phyloP scores from a whole-genome alignment of 2,888 invertebrate genomes.

The Agrotis ipsilon region DNA sequence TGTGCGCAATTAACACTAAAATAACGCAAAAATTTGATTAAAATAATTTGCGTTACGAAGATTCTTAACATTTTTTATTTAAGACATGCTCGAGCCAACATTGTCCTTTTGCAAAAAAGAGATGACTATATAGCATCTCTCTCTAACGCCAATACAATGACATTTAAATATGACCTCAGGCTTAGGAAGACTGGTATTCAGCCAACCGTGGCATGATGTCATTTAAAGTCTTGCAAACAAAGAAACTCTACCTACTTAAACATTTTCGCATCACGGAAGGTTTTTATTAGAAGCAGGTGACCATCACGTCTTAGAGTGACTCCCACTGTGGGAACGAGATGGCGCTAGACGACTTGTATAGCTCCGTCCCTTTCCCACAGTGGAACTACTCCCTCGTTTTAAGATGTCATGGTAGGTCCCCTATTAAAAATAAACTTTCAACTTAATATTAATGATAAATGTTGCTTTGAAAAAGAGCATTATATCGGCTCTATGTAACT shows the following conservation, averaged over 20 bases:
- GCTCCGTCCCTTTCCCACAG: too few species aligned
- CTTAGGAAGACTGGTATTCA: slow-evolving; percentile 15
- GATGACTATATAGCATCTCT: not conserved
- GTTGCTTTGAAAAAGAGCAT: not conserved
- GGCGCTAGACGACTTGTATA: too few species aligned
- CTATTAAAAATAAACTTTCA: not conserved
- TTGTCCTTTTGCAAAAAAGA: slow-evolving; percentile 3
- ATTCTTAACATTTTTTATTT: not conserved
- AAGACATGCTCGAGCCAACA: not conserved
- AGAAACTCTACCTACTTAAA: slow-evolving; percentile 7
- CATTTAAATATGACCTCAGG: not conserved
- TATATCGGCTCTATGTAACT: not conserved
- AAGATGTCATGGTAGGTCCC: too few species aligned
- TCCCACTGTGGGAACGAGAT: too few species aligned
- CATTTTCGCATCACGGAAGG: not conserved
- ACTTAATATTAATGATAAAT: not conserved
- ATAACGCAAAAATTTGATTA: slow-evolving; percentile 9
- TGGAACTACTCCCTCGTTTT: too few species aligned
- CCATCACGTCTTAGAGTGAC: too few species aligned
- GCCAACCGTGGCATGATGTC: slow-evolving; percentile 35
- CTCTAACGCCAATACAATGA: not conserved
- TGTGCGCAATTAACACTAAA: slow-evolving; percentile 54
- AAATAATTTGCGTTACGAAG: not conserved
- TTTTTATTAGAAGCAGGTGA: not conserved
- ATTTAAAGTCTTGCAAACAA: slow-evolving; percentile 32